Evolutionary conservation across 1,140 invertebrate genomes (phyloP).

Genomic region (Chionoecetes opilio): DNA sequence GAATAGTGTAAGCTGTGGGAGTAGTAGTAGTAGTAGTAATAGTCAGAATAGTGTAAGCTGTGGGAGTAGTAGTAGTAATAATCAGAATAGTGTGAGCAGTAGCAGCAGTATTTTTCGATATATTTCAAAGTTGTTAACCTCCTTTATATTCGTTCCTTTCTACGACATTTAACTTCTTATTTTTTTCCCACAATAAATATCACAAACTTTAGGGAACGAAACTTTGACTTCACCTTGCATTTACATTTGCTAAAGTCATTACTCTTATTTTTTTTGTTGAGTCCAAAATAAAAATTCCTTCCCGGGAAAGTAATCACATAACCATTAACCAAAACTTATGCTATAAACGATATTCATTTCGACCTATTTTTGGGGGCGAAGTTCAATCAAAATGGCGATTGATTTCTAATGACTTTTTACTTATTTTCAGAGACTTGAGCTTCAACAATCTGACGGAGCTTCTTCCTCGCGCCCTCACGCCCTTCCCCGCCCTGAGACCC

Average conservation of each 20-base stretch:
- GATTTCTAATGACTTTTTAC: neutral
- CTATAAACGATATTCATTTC: neutral
- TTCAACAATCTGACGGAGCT: constrained; percentile 27
- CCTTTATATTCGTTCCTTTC: neutral
- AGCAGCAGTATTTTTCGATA: neutral
- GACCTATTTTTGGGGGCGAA: neutral
- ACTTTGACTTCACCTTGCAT: neutral
- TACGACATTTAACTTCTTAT: neutral
- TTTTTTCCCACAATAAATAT: neutral
- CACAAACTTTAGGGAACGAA: neutral
- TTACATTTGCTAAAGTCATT: neutral
- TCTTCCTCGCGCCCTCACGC: neutral
- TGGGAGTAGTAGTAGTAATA: neutral
- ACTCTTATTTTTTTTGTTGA: neutral
- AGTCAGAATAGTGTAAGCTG: neutral
- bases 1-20: too few species aligned
- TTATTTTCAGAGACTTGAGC: constrained; percentile 35
- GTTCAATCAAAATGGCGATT: neutral
- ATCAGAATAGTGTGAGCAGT: neutral
- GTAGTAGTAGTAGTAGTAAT: neutral
- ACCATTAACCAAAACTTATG: neutral
- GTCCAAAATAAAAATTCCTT: neutral
- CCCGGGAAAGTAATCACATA: neutral
- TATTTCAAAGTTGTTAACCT: neutral
- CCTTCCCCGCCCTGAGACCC: neutral